Evolutionary conservation across 2,797 vertebrate species (phyloP), one percentile per base, ranked within the genome.

Genomic region (Gallinago stenura): DNA sequence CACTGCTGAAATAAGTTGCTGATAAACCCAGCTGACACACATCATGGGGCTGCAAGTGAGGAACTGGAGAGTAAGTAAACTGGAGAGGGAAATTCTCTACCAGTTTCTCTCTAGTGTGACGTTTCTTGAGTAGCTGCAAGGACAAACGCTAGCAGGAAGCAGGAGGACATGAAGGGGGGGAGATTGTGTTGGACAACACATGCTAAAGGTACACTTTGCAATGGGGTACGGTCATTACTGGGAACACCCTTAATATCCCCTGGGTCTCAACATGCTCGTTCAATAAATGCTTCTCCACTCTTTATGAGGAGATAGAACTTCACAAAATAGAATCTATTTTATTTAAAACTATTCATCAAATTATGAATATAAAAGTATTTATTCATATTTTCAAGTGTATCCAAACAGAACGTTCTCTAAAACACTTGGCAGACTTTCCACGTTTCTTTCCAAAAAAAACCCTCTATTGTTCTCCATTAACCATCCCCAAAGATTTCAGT

Each of bases 121-220:
- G 2, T 57, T 73, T 64, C 35, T 87, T 64, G 56, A 80, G 71
- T 20, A 19, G 12, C 3, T 75, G 22, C 24, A 78, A 86, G 31
- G 69, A 45, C 39, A 75, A 45, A 83, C 50, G 1, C 6, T 57
- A 77, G 28, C 18, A 31, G 18, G 16, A 78, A 76, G 48, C 18
- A 45, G 45, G 24, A 57, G 41, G 21, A 57, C 33, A 45, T 45
- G 17, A 57, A 57, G 10, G 6, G 66, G n/a, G 87, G 16, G 17
- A 83, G 39, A 14, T 1, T 3, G 2, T 76, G 25, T 10, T 10
- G 64, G 53, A 68, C n/a, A 61, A 7, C 4, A 12, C 7, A 0
- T 6, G 45, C 22, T 64, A 13, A 86, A 46, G 50, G 3, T 12
- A 9, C 0, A 0, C 9, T 61, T 57, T 0, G 8, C 30, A 25